Evolutionary conservation across 2,113 vertebrate species (phyloP).

Genomic region (Haemorhous mexicanus): DNA sequence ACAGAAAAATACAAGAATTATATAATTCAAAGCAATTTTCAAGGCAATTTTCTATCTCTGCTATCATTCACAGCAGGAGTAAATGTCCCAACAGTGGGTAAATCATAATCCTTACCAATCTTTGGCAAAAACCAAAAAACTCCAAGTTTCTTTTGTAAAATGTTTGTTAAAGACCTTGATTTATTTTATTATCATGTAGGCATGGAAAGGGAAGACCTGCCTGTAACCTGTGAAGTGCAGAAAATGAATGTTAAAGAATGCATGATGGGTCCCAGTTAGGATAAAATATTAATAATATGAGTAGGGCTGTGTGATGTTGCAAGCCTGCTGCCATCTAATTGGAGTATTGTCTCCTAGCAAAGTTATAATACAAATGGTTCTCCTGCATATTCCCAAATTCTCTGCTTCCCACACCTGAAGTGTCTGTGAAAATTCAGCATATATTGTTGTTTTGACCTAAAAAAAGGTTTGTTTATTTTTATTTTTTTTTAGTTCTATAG

Average conservation of each 20-base stretch:
- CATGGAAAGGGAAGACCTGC: not conserved
- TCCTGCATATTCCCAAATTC: not conserved
- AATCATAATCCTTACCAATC: not conserved
- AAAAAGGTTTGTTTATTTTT: not conserved
- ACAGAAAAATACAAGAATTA: not conserved
- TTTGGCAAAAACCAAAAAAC: not conserved
- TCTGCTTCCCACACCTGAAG: not conserved
- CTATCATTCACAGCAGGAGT: not conserved
- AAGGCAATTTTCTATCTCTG: constrained; percentile 4
- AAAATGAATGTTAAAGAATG: constrained; percentile 25
- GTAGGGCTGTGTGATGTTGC: not conserved
- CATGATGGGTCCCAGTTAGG: not conserved
- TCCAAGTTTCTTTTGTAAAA: not conserved
- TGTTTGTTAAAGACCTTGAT: not conserved
- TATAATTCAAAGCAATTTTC: not conserved
- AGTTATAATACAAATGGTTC: not conserved
- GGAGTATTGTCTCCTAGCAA: not conserved
- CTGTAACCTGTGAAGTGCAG: not conserved
- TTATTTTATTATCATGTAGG: not conserved
- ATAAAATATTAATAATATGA: constrained; percentile 21
- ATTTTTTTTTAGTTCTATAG: not conserved
- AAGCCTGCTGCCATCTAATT: not conserved
- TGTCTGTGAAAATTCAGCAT: not conserved
- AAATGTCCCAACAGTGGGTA: not conserved
- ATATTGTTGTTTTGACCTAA: not conserved